Conservation (phyloP, 2,113 vertebrate species). For the Tachuris rubrigastra region DNA sequence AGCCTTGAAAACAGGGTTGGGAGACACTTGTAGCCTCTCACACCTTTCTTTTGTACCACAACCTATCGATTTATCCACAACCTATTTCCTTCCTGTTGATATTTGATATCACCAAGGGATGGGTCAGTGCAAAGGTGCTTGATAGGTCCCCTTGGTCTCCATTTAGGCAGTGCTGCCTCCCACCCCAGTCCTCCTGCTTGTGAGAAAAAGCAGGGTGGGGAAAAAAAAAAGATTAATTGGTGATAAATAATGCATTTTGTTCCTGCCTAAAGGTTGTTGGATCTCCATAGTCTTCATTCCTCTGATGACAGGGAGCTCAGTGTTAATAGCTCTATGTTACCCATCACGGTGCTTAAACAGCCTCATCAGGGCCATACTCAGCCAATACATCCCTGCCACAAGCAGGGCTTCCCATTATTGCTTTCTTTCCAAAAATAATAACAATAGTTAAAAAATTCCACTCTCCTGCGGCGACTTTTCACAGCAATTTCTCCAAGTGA, state of each 20-base stretch:
- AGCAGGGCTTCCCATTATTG: neutral
- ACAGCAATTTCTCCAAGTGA: constrained; percentile 24
- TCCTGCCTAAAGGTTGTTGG: constrained; percentile 30
- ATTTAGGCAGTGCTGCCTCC: neutral
- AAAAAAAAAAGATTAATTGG: constrained; percentile 19
- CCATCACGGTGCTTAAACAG: constrained; percentile 1
- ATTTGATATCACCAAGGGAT: neutral
- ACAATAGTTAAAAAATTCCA: neutral
- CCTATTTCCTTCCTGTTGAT: neutral
- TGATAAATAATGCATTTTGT: constrained; percentile 66
- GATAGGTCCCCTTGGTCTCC: neutral
- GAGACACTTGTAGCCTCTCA: neutral
- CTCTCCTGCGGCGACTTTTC: constrained; percentile 48
- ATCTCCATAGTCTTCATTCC: constrained; percentile 30
- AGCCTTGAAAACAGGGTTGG: neutral
- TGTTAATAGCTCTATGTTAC: constrained; percentile 58
- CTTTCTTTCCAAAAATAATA: neutral
- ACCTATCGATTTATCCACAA: rapidly evolving
- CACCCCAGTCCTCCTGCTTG: neutral
- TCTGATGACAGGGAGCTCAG: constrained; percentile 22
- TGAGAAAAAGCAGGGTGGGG: neutral
- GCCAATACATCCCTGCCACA: neutral
- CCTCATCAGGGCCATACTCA: constrained; percentile 5
- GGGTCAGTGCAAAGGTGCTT: neutral
- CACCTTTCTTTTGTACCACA: neutral